Evolutionary conservation across 2,888 invertebrate species (phyloP).

Genomic region (Dichetophora obliterata): DNA sequence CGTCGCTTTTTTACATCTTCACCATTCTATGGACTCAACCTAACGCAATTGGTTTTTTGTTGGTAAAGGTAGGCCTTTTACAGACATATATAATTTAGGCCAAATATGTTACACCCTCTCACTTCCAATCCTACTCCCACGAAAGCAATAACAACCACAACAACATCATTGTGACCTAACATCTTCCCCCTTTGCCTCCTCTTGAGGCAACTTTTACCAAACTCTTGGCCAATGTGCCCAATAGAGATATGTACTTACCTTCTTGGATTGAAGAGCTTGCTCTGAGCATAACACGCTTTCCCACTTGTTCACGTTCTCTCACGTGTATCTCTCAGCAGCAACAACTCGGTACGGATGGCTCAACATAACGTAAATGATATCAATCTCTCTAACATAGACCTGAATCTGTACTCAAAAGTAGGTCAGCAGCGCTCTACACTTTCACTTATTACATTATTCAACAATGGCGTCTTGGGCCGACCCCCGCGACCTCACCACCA

Average conservation of each 20-base stretch:
- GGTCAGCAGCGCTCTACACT: constrained; percentile 82
- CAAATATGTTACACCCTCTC: not conserved
- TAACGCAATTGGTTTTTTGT: constrained; percentile 27
- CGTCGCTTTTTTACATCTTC: not conserved
- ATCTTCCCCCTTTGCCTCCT: no score
- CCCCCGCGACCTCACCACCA: constrained; percentile 63
- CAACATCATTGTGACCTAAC: no score
- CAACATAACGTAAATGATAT: constrained; percentile 60
- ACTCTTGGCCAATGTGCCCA: no score
- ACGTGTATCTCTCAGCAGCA: not conserved
- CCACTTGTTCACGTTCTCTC: not conserved
- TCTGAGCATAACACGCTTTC: no score
- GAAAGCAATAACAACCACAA: no score
- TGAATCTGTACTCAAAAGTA: constrained; percentile 87
- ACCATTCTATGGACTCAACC: constrained; percentile 1
- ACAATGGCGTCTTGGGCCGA: constrained; percentile 49
- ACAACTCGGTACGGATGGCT: not conserved
- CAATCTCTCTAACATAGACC: constrained; percentile 85
- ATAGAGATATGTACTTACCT: no score
- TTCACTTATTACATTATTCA: constrained; percentile 87
- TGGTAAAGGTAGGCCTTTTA: constrained; percentile 3
- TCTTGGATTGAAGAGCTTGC: not conserved
- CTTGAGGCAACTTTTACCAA: no score
- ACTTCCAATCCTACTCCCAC: not conserved
- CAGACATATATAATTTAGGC: not conserved